A percentile compares a stretch with the other conserved stretches of the same genome.
These are phyloP conservation scores for Bombus consobrinus DNA, from an alignment of 1,140 invertebrate species.

Conservation along the genomic window DNA sequence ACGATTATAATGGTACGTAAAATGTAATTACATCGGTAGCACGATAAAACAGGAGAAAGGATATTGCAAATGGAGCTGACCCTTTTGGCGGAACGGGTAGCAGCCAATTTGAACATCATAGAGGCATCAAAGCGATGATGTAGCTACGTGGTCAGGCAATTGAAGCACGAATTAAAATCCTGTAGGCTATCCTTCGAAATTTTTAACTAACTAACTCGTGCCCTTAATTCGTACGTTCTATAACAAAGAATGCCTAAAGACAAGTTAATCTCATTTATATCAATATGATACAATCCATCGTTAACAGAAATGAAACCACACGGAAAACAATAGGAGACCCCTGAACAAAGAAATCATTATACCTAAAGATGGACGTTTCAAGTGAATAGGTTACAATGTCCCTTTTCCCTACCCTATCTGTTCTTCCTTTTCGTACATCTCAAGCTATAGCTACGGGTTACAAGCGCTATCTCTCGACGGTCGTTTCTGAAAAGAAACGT, in stretches of 20 bases:
- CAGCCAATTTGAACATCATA: background rate
- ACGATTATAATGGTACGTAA: background rate
- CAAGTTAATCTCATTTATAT: too few relatives aligned
- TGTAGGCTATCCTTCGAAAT: too few relatives aligned
- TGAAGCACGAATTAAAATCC: background rate
- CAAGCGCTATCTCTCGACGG: background rate
- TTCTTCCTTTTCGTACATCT: background rate
- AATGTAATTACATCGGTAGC: background rate
- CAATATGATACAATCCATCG: too few relatives aligned
- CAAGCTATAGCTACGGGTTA: background rate
- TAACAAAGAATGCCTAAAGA: too few relatives aligned
- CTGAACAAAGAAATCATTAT: too few relatives aligned
- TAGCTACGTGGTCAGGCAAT: conserved; percentile 14
- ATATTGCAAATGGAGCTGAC: background rate
- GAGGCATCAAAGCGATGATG: conserved; percentile 1
- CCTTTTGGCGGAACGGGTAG: background rate
- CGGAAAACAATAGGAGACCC: too few relatives aligned
- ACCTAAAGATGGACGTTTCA: too few relatives aligned
- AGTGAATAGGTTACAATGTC: too few relatives aligned
- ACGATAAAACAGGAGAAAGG: background rate
- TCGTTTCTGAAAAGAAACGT: background rate
- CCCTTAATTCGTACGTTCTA: too few relatives aligned
- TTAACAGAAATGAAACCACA: too few relatives aligned
- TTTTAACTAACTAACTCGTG: too few relatives aligned
- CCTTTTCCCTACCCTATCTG: too few relatives aligned